Evolutionary conservation across 1,140 invertebrate genomes (phyloP).

Genomic region (Euwallacea fornicatus): DNA sequence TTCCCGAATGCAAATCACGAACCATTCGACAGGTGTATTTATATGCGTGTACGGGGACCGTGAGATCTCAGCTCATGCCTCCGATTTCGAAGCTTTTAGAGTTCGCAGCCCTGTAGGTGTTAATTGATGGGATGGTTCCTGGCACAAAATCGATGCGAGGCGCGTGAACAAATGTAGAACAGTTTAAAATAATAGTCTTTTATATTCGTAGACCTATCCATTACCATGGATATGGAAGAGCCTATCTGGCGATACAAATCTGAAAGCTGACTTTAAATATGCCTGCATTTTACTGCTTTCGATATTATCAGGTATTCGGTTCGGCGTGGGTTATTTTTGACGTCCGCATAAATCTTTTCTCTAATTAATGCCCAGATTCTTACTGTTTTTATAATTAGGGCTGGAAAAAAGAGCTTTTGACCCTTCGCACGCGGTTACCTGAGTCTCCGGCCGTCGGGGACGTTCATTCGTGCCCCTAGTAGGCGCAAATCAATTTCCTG

Average conservation of each 20-base stretch:
- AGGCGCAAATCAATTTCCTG: conserved; percentile 13
- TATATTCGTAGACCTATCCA: conserved; percentile 41
- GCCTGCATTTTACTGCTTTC: conserved; percentile 47
- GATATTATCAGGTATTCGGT: conserved; percentile 45
- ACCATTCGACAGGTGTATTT: conserved; percentile 33
- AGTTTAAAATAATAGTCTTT: conserved; percentile 43
- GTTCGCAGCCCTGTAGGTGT: too few relatives aligned
- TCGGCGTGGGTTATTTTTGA: conserved; percentile 48
- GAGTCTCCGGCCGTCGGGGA: too few relatives aligned
- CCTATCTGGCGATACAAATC: conserved; percentile 44
- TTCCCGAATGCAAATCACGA: conserved; percentile 29
- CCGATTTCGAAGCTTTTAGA: too few relatives aligned
- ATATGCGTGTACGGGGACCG: conserved; percentile 14
- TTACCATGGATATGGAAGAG: conserved; percentile 43
- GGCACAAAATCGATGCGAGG: conserved; percentile 20
- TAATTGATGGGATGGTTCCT: too few relatives aligned
- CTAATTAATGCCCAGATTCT: conserved; percentile 47
- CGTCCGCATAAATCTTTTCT: conserved; percentile 46
- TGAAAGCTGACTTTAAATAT: conserved; percentile 45
- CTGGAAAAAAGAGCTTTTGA: background rate
- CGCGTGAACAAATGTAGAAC: conserved; percentile 30
- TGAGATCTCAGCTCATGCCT: conserved; percentile 10
- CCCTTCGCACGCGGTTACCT: too few relatives aligned
- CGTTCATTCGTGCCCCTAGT: too few relatives aligned
- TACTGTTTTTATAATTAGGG: conserved; percentile 43